Conservation (phyloP, 2,888 invertebrate genomes). For the Boloria selene region DNA sequence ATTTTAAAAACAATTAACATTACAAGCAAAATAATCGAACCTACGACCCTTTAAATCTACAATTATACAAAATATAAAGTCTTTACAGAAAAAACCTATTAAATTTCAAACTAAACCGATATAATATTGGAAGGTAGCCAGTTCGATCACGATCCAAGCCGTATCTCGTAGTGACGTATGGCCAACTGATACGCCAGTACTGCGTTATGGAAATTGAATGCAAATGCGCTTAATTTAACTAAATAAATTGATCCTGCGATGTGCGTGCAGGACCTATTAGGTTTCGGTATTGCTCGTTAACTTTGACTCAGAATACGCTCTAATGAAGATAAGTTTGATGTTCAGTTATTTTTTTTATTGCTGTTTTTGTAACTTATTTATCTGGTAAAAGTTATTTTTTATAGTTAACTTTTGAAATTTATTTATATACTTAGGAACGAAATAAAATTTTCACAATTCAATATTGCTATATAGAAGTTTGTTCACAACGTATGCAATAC, state of each 20-base stretch:
- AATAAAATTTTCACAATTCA: no score
- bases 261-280: conserved; percentile 58
- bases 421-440: no score
- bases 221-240: conserved; percentile 81
- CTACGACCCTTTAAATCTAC: background rate
- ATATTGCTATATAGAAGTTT: no score
- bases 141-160: conserved; percentile 59
- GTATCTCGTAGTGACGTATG: conserved; percentile 78
- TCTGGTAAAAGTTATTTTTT: no score
- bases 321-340: conserved; percentile 32
- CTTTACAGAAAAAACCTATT: conserved; percentile 15
- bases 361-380: no score
- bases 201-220: conserved; percentile 80
- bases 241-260: conserved; percentile 74
- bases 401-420: no score
- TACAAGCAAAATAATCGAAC: no score
- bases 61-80: background rate
- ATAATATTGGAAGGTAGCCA: conserved; percentile 52
- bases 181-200: conserved; percentile 65
- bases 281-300: conserved; percentile 62
- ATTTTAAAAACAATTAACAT: no score
- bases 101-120: conserved; percentile 36
- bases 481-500: no score
- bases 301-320: conserved; percentile 45
- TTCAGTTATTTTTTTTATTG: no score